These are phyloP conservation scores for Dermatemys mawii DNA, from an alignment of 2,113 vertebrate genomes.

Conservation along the genomic window DNA sequence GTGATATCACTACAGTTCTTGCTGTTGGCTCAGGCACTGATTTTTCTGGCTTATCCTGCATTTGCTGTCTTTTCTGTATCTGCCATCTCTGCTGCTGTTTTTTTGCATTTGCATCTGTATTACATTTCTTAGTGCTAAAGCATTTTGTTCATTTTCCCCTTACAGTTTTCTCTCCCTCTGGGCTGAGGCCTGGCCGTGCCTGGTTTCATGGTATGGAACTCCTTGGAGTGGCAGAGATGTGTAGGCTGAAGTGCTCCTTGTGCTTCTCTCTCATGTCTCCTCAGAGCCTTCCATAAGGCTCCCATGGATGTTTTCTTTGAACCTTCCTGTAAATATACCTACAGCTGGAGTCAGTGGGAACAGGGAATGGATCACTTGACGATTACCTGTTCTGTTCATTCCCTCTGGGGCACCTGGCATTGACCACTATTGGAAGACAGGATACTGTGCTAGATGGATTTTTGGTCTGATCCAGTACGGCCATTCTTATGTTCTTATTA, in stretches of 20 bases:
- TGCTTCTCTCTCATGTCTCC: not conserved
- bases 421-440: no score
- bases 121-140: not conserved
- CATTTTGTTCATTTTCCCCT: not conserved
- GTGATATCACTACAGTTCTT: not conserved
- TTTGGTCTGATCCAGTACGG: no score
- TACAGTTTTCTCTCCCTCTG: not conserved
- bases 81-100: not conserved
- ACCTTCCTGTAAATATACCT: not conserved
- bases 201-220: not conserved
- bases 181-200: not conserved
- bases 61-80: not conserved
- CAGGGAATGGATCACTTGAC: no score
- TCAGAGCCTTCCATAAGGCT: not conserved
- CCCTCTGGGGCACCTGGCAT: no score
- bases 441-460: no score
- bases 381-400: no score
- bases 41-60: not conserved
- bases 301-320: not conserved
- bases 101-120: not conserved
- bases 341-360: not conserved
- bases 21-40: not conserved
- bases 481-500: no score
- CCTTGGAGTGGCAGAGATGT: not conserved
- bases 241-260: not conserved